phyloP scores from a whole-genome alignment of 2,888 invertebrate genomes.

The Callinectes sapidus region DNA sequence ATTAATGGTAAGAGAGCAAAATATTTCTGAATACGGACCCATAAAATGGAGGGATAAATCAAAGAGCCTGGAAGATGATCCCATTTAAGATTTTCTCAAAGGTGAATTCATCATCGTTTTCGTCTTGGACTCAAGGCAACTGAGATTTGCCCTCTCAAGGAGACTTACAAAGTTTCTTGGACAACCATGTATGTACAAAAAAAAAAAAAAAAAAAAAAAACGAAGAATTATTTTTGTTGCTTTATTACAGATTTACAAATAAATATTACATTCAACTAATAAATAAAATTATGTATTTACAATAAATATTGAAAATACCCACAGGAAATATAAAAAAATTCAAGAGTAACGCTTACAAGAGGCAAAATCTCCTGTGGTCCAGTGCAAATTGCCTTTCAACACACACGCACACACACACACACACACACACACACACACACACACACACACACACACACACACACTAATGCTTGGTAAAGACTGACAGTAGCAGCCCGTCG shows the following conservation, averaged over 20 bases:
- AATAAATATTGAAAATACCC: constrained; percentile 66
- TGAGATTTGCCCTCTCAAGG: too few species aligned
- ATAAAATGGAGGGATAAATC: too few species aligned
- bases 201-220: neutral
- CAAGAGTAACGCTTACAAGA: neutral
- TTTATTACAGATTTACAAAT: constrained; percentile 70
- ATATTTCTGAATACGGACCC: too few species aligned
- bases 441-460: constrained; percentile 31
- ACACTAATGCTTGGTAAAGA: constrained; percentile 32
- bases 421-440: constrained; percentile 27
- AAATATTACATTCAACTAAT: constrained; percentile 68
- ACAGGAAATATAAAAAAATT: constrained; percentile 30
- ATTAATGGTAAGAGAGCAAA: too few species aligned
- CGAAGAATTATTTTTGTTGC: constrained; percentile 56
- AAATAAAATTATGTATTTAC: constrained; percentile 68
- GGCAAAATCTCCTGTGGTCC: constrained; percentile 16
- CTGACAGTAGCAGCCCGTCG: neutral
- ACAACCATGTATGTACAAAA: neutral
- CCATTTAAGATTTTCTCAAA: too few species aligned
- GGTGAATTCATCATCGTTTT: too few species aligned
- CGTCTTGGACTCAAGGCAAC: too few species aligned
- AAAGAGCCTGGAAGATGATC: too few species aligned
- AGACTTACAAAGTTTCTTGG: neutral
- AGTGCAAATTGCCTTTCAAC: neutral
- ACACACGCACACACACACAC: constrained; percentile 42